phyloP scores from a whole-genome alignment of 2,888 invertebrate species.

The Nemoura dubitans region DNA sequence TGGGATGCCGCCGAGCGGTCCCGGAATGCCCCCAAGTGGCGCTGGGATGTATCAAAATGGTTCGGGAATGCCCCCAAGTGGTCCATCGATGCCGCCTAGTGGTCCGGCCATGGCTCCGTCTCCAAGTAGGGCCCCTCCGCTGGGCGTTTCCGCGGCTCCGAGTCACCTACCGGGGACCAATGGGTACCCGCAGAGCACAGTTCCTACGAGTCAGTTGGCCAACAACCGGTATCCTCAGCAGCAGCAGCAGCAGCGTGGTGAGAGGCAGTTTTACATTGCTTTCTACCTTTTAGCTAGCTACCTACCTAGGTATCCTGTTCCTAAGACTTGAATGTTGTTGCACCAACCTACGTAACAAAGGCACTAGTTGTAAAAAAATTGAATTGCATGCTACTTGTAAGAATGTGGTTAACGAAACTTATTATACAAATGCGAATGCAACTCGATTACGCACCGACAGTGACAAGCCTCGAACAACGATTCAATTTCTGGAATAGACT shows the following conservation, averaged over 20 bases:
- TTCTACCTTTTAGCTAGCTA: no score
- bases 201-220: background rate
- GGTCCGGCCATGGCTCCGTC: background rate
- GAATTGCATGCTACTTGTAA: no score
- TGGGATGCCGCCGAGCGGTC: background rate
- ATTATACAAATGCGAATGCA: no score
- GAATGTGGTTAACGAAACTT: no score
- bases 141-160: background rate
- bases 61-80: background rate
- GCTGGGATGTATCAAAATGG: background rate
- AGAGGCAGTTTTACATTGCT: no score
- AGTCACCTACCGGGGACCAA: background rate
- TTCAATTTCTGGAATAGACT: no score
- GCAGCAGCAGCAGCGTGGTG: background rate
- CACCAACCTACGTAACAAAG: no score
- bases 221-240: slow-evolving; percentile 37
- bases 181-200: background rate
- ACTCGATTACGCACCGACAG: no score
- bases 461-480: no score
- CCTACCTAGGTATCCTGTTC: no score
- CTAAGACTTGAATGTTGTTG: no score
- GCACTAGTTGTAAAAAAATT: no score
- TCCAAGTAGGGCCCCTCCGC: background rate
- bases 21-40: background rate
- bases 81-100: background rate